phyloP scores from a whole-genome alignment of 2,113 vertebrate species.

The Morphnarchus princeps region DNA sequence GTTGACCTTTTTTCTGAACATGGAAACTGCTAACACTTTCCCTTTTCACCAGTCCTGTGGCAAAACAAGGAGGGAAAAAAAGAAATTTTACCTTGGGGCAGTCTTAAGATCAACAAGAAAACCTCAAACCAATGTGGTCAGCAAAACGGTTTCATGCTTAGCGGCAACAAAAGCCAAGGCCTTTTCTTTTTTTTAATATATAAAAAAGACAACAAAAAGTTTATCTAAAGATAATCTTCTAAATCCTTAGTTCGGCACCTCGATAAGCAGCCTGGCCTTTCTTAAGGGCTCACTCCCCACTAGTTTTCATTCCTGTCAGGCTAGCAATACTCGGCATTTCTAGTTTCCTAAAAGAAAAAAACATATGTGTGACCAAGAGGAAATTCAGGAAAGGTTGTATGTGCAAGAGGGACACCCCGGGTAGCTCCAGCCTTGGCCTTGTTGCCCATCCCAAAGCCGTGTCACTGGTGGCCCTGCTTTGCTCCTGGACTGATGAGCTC shows the following conservation, averaged over 20 bases:
- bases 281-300: neutral
- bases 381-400: neutral
- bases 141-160: neutral
- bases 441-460: neutral
- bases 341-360: neutral
- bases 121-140: neutral
- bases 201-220: neutral
- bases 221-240: neutral
- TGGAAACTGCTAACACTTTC: conserved; percentile 3
- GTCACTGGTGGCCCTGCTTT: neutral
- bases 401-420: neutral
- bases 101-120: neutral
- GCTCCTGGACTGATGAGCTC: neutral
- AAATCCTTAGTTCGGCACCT: neutral
- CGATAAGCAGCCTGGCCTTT: neutral
- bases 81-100: neutral
- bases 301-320: neutral
- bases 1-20: neutral
- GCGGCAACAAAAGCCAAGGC: neutral
- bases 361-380: neutral
- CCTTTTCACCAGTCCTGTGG: neutral
- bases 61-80: neutral
- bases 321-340: neutral
- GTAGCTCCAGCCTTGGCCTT: neutral
- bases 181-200: neutral